Conservation (phyloP, 2,113 vertebrate genomes). For the Nematolebias whitei region DNA sequence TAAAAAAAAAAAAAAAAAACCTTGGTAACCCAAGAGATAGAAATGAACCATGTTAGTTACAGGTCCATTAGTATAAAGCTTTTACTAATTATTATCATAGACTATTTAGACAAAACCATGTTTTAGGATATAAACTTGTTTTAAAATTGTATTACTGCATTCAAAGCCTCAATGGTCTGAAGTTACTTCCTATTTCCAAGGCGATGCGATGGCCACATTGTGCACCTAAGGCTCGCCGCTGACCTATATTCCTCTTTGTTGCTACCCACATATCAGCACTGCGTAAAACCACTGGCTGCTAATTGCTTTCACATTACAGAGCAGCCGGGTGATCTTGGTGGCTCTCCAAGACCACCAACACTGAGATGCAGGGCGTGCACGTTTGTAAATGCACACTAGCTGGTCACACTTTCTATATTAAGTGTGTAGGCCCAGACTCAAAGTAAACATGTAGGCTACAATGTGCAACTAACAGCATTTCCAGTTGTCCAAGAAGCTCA, state of each 20-base stretch:
- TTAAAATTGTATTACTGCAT: too few species aligned
- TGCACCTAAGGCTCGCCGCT: conserved; percentile 52
- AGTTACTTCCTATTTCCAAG: too few species aligned
- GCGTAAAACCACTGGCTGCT: conserved; percentile 82
- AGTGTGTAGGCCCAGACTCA: conserved; percentile 8
- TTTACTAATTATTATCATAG: conserved; percentile 4
- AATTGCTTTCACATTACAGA: conserved; percentile 91
- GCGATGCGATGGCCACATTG: conserved; percentile 1
- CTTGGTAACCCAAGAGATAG: too few species aligned
- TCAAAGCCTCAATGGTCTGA: too few species aligned
- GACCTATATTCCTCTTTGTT: conserved; percentile 73
- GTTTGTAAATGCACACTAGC: conserved; percentile 54
- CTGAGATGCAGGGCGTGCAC: conserved; percentile 67
- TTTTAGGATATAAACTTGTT: not conserved
- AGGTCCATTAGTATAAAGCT: not conserved
- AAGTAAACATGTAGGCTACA: conserved; percentile 24
- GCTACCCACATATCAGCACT: conserved; percentile 73
- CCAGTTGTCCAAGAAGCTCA: not conserved
- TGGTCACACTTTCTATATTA: conserved; percentile 34
- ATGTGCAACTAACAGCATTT: not conserved
- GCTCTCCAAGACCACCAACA: conserved; percentile 89
- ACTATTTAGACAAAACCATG: not conserved
- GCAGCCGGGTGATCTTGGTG: conserved; percentile 84
- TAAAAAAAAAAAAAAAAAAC: not conserved
- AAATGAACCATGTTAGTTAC: too few species aligned